These are phyloP conservation scores for Balaeniceps rex DNA, from an alignment of 2,113 vertebrate genomes.

Conservation along the genomic window DNA sequence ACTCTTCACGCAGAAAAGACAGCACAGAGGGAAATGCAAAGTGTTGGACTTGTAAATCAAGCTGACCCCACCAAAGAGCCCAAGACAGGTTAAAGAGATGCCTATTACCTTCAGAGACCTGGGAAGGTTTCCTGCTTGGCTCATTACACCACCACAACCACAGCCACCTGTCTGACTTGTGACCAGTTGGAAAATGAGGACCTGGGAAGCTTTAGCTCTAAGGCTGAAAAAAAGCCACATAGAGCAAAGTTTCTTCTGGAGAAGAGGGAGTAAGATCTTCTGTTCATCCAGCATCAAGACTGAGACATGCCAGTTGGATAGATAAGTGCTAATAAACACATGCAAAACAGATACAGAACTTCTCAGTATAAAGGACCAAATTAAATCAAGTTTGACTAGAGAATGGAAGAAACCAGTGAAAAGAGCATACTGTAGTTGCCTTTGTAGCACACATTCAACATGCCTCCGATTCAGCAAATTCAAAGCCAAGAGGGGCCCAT, in stretches of 20 bases:
- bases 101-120: neutral
- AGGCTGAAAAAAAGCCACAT: neutral
- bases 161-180: neutral
- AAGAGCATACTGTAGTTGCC: neutral
- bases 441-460: rapidly evolving
- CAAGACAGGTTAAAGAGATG: neutral
- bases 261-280: neutral
- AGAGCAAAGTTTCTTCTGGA: neutral
- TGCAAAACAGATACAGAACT: neutral
- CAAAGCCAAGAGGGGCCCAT: neutral
- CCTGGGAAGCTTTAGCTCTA: neutral
- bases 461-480: neutral
- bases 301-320: too few species aligned
- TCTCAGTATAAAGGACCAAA: neutral
- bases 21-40: neutral
- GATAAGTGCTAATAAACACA: neutral
- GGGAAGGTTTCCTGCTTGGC: neutral
- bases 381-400: neutral
- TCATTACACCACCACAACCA: neutral
- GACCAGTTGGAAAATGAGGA: neutral
- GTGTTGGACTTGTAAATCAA: neutral
- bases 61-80: neutral
- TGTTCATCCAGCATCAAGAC: neutral
- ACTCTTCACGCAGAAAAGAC: neutral
- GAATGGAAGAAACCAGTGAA: neutral